Conservation (phyloP, 92 coral and sea anemone species). For the Ricordea florida region DNA sequence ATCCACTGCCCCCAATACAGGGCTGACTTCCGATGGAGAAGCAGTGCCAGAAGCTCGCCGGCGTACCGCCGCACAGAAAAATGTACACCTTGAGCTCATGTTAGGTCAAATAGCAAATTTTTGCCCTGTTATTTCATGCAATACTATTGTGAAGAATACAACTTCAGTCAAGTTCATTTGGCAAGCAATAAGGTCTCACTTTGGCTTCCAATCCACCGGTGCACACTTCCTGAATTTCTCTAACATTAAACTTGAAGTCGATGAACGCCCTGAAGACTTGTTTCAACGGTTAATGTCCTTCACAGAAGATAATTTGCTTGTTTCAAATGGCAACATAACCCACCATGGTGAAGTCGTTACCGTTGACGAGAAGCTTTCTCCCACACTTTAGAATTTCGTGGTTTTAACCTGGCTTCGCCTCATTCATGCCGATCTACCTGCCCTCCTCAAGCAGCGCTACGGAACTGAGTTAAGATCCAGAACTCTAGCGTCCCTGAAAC, state of each 20-base stretch:
- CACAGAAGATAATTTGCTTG: conserved; percentile 25
- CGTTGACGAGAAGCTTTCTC: conserved; percentile 52
- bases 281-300: conserved; percentile 26
- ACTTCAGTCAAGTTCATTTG: conserved; percentile 41
- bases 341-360: conserved; percentile 47
- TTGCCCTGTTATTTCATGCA: conserved; percentile 37
- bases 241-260: conserved; percentile 29
- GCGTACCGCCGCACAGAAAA: conserved; percentile 23
- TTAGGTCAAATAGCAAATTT: conserved; percentile 48
- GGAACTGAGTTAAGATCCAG: conserved; percentile 41
- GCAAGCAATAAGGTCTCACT: conserved; percentile 38
- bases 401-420: conserved; percentile 6
- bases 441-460: conserved; percentile 35
- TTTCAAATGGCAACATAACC: conserved; percentile 25
- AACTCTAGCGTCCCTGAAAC: conserved; percentile 41
- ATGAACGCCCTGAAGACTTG: conserved; percentile 38
- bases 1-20: too few relatives aligned
- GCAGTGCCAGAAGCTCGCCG: too few relatives aligned
- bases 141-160: conserved; percentile 29
- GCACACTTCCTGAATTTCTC: conserved; percentile 42
- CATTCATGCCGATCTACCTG: neutral
- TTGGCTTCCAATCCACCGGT: conserved; percentile 50
- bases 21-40: too few relatives aligned
- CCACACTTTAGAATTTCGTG: conserved; percentile 45
- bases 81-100: too few relatives aligned